Conservation (phyloP, 1,140 invertebrate species). For the Macrotrachela quadricornifera region DNA sequence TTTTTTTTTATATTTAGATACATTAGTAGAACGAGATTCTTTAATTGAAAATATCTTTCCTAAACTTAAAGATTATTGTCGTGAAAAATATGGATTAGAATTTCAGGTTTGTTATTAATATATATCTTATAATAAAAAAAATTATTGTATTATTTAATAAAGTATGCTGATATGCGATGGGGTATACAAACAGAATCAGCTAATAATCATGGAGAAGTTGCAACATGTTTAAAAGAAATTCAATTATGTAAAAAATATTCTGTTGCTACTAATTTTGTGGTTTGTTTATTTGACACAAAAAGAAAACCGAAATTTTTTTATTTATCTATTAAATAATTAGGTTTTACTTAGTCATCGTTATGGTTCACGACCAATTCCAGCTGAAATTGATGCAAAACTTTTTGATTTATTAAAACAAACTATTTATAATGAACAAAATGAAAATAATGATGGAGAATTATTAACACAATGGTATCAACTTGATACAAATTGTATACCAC, state of each 20-base stretch:
- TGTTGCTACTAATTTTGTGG: conserved; percentile 8
- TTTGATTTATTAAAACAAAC: neutral
- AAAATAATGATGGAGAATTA: neutral
- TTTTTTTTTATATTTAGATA: neutral
- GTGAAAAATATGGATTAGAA: conserved; percentile 18
- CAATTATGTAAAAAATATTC: conserved; percentile 7
- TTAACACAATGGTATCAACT: neutral
- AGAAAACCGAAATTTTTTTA: no score
- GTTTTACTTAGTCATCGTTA: conserved; percentile 4
- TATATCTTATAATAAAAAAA: neutral
- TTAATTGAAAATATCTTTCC: conserved; percentile 19
- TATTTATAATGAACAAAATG: no score
- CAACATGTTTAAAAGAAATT: conserved; percentile 9
- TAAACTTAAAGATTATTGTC: conserved; percentile 17
- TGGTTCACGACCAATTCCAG: conserved; percentile 40
- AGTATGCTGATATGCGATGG: conserved; percentile 12
- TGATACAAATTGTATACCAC: neutral
- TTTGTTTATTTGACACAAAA: neutral
- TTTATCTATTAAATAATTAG: neutral
- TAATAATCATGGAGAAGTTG: conserved; percentile 1
- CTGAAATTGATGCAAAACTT: neutral
- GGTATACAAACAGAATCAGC: conserved; percentile 11
- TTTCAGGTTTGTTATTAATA: conserved; percentile 16
- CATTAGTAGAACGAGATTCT: conserved; percentile 10
- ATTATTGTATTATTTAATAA: neutral